Evolutionary conservation across 2,888 invertebrate genomes (phyloP), one percentile per base, ranked within the genome.

Genomic region (Agrilus mali): DNA sequence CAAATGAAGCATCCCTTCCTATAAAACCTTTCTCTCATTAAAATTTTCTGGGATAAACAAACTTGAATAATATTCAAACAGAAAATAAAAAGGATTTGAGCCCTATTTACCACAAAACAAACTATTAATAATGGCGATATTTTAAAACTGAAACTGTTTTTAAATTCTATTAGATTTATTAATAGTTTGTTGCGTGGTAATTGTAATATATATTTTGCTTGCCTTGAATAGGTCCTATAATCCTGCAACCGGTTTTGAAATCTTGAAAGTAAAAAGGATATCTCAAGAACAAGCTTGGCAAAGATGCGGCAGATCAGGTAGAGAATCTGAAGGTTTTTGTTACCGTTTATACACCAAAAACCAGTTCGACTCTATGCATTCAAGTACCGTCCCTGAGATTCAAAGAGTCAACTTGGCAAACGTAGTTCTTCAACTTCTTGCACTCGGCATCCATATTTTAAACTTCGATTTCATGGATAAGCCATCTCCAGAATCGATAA

Each of bases 261-360:
- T 86, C 20, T 68, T 96, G 46, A 79, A 80, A 58, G 83, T 93
- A 31, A 80, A 84, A 48, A 72, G 78, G 54, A 80, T 92, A 54
- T 89, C 95, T 15, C 86, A 88, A 66, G 92, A 94, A 31, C 94
- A 95, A 67, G 86, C 89, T 10, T 85, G 86, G 82, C 96, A 96
- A 70, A 74, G 96, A 51, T 80, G 88, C 10, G 96, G 96, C 0
- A 75, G 96, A 52, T 93, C 94, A 10, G 95, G 94, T 15, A 77
- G 96, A 45, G 88, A 92, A 59, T 74, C 79, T 3, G 74, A 86
- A 44, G 95, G 95, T 32, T 72, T 72, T 52, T 93, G 93, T 60
- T 96, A 92, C 68, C 75, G 95, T 40, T 77, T 88, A 2, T 96
- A 84, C 65, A 88, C 93, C 2, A 77, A 80, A 54, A 62, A 68